Evolutionary conservation across 2,113 vertebrate genomes (phyloP).

Genomic region (Urocolius indicus): DNA sequence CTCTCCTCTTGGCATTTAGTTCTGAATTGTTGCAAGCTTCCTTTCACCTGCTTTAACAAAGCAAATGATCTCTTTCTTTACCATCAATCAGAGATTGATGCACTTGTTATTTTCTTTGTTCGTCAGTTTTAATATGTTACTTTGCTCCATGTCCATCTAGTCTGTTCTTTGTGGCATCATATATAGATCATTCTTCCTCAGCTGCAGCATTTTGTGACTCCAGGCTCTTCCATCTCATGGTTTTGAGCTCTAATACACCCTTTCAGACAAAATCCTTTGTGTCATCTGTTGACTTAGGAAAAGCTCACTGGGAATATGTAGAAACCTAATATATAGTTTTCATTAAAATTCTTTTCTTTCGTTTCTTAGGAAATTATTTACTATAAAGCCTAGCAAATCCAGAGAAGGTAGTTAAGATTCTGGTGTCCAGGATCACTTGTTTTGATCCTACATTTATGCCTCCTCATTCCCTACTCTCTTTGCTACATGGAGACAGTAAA

Average conservation of each 20-base stretch:
- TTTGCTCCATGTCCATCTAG: background rate
- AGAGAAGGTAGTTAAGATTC: background rate
- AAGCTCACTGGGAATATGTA: background rate
- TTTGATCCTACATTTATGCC: background rate
- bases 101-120: background rate
- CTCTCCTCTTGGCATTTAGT: background rate
- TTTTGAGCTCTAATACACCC: background rate
- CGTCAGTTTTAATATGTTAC: background rate
- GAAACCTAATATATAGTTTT: background rate
- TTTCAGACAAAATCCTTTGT: background rate
- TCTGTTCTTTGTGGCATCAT: background rate
- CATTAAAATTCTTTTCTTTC: background rate
- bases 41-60: background rate
- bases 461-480: background rate
- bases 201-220: background rate
- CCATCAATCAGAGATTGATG: background rate
- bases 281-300: background rate
- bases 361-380: background rate
- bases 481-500: background rate
- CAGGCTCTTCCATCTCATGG: background rate
- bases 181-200: background rate
- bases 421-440: background rate
- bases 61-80: background rate
- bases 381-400: background rate
- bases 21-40: background rate